Evolutionary conservation across 1,140 invertebrate genomes (phyloP).

Genomic region (Dinothrombium tinctorium): DNA sequence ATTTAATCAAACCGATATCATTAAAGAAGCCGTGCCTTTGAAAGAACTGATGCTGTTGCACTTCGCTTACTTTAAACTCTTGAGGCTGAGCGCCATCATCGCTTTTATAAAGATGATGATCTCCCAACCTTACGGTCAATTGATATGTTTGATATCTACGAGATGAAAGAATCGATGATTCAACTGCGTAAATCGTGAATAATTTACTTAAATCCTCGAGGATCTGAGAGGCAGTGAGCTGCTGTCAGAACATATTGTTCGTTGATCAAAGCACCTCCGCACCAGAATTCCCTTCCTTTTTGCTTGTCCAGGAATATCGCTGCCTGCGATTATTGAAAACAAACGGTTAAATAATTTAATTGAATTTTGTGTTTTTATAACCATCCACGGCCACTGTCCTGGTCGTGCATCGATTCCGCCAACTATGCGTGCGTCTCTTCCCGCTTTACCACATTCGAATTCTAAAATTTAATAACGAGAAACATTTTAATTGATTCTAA

Average conservation of each 20-base stretch:
- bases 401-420: conserved; percentile 15
- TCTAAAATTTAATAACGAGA: neutral
- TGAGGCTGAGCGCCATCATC: conserved; percentile 10
- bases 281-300: conserved; percentile 25
- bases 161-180: neutral
- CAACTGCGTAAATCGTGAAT: neutral
- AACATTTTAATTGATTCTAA: neutral
- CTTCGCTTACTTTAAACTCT: conserved; percentile 10
- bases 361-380: conserved; percentile 4
- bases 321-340: conserved; percentile 10
- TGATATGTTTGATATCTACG: conserved; percentile 35
- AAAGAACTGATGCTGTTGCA: conserved; percentile 14
- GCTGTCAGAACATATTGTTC: conserved; percentile 36
- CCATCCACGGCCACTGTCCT: conserved; percentile 18
- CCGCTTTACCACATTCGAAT: conserved; percentile 13
- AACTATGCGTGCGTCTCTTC: conserved; percentile 15
- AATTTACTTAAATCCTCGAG: conserved; percentile 13
- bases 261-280: conserved; percentile 37
- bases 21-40: conserved; percentile 31
- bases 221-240: conserved; percentile 33
- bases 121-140: conserved; percentile 20
- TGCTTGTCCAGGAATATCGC: conserved; percentile 15
- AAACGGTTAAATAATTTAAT: neutral
- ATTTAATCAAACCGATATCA: conserved; percentile 55
- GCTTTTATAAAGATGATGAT: conserved; percentile 11